phyloP scores from a whole-genome alignment of 1,140 invertebrate genomes.

The Nephila pilipes region DNA sequence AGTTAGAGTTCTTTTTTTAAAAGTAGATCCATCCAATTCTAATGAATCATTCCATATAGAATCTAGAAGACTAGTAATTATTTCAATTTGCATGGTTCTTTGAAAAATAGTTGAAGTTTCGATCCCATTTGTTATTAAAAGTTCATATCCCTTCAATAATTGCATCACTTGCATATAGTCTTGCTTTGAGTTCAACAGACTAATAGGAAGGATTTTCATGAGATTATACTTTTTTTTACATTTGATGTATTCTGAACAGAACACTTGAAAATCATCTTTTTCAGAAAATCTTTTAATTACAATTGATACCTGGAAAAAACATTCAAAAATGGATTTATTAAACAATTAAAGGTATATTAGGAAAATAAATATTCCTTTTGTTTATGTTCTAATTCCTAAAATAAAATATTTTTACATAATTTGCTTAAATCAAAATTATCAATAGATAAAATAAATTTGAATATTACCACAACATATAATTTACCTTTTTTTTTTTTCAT shows the following conservation, averaged over 20 bases:
- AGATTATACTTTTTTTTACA: slow-evolving; percentile 32
- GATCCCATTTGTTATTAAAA: slow-evolving; percentile 52
- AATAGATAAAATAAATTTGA: too few species aligned
- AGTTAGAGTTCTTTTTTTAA: not conserved
- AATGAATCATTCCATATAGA: slow-evolving; percentile 62
- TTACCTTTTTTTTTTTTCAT: too few species aligned
- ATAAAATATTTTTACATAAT: too few species aligned
- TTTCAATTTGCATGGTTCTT: not conserved
- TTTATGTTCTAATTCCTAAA: too few species aligned
- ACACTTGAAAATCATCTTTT: slow-evolving; percentile 21
- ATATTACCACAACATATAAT: too few species aligned
- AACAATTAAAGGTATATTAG: too few species aligned
- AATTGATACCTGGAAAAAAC: slow-evolving; percentile 12
- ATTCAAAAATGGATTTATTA: too few species aligned
- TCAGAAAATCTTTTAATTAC: not conserved
- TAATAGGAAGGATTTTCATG: slow-evolving; percentile 24
- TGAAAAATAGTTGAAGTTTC: not conserved
- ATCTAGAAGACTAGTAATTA: slow-evolving; percentile 48
- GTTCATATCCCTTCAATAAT: slow-evolving; percentile 65
- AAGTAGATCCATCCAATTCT: not conserved
- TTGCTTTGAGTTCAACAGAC: not conserved
- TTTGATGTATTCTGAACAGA: slow-evolving; percentile 25
- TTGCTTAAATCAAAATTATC: too few species aligned
- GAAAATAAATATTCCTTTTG: too few species aligned
- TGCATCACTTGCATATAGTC: slow-evolving; percentile 39